phyloP scores from a whole-genome alignment of 1,140 invertebrate genomes.

The Bombus polaris region DNA sequence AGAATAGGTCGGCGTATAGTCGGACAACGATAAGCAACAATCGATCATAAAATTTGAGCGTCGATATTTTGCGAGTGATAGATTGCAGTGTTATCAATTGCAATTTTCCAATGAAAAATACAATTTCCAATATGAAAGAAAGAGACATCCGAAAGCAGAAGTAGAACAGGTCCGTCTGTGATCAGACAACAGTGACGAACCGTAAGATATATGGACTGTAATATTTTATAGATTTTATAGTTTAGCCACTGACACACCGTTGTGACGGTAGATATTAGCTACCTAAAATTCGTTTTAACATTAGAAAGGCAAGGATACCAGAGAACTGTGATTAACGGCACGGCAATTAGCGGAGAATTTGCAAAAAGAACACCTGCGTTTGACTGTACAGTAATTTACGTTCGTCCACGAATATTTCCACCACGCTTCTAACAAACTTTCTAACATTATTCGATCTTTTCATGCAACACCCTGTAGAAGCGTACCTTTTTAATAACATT shows the following conservation, averaged over 20 bases:
- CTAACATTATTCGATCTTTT: background rate
- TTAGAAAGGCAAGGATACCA: too few relatives aligned
- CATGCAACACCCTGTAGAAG: background rate
- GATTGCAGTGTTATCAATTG: background rate
- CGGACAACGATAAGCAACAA: background rate
- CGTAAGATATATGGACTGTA: background rate
- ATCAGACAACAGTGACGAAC: background rate
- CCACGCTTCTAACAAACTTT: too few relatives aligned
- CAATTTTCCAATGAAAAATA: background rate
- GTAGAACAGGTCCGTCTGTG: background rate
- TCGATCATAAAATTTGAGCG: background rate
- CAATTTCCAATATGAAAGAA: background rate
- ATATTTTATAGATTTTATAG: background rate
- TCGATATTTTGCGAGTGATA: background rate
- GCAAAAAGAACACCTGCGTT: too few relatives aligned
- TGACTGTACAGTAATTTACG: too few relatives aligned
- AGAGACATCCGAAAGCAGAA: background rate
- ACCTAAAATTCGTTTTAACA: background rate
- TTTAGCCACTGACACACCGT: background rate
- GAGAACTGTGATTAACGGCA: too few relatives aligned
- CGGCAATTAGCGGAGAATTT: too few relatives aligned
- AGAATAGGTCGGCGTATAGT: background rate
- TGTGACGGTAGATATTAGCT: background rate
- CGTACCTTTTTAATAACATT: conserved; percentile 75
- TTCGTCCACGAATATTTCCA: background rate